Evolutionary conservation across 2,888 invertebrate species (phyloP).

Genomic region (Parasteatoda lunata): DNA sequence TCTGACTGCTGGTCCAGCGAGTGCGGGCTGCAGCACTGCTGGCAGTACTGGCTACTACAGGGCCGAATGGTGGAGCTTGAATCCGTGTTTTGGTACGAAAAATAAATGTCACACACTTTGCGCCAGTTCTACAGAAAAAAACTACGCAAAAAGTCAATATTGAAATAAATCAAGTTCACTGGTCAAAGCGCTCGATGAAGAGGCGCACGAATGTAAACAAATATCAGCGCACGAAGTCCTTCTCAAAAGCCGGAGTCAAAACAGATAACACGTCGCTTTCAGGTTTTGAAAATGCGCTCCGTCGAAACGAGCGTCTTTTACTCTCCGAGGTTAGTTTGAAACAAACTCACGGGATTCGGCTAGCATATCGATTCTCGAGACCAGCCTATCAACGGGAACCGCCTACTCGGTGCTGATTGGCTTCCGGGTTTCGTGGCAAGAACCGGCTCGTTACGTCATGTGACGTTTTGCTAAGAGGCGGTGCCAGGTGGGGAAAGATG

Average conservation of each 20-base stretch:
- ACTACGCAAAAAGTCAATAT: background rate
- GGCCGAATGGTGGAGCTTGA: constrained; percentile 66
- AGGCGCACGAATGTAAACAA: background rate
- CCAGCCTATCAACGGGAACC: constrained; percentile 23
- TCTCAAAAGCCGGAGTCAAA: background rate
- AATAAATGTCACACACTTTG: background rate
- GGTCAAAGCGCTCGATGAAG: background rate
- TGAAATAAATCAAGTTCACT: background rate
- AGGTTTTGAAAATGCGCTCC: background rate
- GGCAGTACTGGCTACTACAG: constrained; percentile 61
- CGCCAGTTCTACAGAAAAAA: background rate
- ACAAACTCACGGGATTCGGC: background rate
- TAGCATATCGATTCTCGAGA: background rate
- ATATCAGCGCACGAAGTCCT: background rate
- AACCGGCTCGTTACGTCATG: constrained; percentile 20
- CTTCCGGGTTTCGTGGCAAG: constrained; percentile 5
- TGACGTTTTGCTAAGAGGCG: constrained; percentile 8
- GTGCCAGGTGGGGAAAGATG: background rate
- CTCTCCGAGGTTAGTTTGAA: background rate
- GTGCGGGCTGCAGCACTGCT: constrained; percentile 67
- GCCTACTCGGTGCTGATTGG: constrained; percentile 8
- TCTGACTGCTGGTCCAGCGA: constrained; percentile 62
- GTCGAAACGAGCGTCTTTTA: background rate
- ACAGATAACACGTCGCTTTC: background rate
- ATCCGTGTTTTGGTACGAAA: constrained; percentile 12